Conservation (phyloP, 2,797 vertebrate genomes). For the Chrosomus eos region DNA sequence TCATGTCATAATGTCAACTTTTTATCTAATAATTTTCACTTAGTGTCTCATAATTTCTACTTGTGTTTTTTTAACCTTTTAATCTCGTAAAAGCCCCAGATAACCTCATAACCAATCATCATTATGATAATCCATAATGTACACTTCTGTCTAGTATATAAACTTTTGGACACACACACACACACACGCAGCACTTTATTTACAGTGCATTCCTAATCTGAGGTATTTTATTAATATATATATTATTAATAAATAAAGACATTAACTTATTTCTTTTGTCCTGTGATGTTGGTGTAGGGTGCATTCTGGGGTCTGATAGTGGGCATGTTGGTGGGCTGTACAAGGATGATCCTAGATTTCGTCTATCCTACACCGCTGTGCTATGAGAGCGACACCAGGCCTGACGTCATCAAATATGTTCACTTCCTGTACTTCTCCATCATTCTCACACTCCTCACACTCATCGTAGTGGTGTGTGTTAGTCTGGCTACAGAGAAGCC, state of each 20-base stretch:
- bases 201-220: not conserved
- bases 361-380: constrained; percentile 84
- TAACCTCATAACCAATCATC: no score
- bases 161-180: no score
- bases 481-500: constrained; percentile 88
- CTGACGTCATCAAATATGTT: constrained; percentile 81
- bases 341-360: constrained; percentile 91
- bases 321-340: constrained; percentile 82
- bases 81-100: no score
- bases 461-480: constrained; percentile 75
- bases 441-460: constrained; percentile 82
- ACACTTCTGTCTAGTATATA: no score
- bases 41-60: not conserved
- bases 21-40: no score
- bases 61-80: no score
- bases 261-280: not conserved
- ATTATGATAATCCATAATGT: no score
- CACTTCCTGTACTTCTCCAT: constrained; percentile 96
- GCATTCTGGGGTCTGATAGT: constrained; percentile 88
- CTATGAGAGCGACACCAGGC: constrained; percentile 82
- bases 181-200: not conserved
- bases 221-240: not conserved
- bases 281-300: constrained; percentile 75
- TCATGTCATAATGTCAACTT: not conserved
- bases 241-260: not conserved